phyloP scores from a whole-genome alignment of 2,113 vertebrate species.

The Nesogale talazaci region DNA sequence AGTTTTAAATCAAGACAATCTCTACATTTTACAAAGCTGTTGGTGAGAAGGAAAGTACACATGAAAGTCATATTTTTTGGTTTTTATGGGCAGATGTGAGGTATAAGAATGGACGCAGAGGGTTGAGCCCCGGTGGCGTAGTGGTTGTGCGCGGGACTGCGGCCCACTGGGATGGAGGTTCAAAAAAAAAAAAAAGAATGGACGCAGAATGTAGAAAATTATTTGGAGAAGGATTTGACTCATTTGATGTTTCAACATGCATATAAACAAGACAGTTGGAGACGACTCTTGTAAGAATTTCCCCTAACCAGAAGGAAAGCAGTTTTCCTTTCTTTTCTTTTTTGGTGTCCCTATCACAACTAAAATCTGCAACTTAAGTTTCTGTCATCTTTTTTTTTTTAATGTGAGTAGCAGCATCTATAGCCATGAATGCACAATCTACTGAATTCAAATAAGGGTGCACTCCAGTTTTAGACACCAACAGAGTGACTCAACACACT shows the following conservation, averaged over 20 bases:
- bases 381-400: constrained; percentile 40
- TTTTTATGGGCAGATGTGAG: constrained; percentile 32
- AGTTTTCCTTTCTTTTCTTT: neutral
- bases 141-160: too few species aligned
- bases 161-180: too few species aligned
- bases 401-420: constrained; percentile 28
- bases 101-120: constrained; percentile 43
- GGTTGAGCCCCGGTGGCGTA: too few species aligned
- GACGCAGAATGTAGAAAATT: constrained; percentile 50
- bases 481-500: neutral
- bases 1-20: constrained; percentile 45
- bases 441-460: constrained; percentile 23
- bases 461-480: constrained; percentile 19
- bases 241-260: constrained; percentile 52
- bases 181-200: too few species aligned
- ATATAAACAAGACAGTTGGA: constrained; percentile 26
- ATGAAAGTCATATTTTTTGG: neutral
- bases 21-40: constrained; percentile 40
- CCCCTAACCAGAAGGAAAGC: constrained; percentile 28
- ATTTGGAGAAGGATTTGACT: constrained; percentile 29
- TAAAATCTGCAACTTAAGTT: constrained; percentile 48
- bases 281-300: constrained; percentile 42
- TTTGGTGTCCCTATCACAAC: constrained; percentile 13
- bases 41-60: neutral
- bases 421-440: neutral